Conservation (phyloP, 2,113 vertebrate genomes). For the Pogona vitticeps region DNA sequence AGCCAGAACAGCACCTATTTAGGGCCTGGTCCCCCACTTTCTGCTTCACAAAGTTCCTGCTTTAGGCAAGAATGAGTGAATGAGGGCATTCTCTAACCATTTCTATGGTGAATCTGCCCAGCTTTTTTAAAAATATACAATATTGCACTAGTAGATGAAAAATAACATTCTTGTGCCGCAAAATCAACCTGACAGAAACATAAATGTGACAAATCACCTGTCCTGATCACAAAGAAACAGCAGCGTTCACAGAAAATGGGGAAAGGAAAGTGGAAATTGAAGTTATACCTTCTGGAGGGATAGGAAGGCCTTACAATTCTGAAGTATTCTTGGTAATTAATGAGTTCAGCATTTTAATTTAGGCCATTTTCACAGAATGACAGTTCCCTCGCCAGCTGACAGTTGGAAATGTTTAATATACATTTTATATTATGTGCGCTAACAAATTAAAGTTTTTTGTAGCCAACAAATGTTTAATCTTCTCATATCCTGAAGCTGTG, state of each 20-base stretch:
- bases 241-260: conserved; percentile 36
- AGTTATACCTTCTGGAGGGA: neutral
- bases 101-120: conserved; percentile 21
- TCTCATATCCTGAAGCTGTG: conserved; percentile 20
- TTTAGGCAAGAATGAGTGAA: neutral
- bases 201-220: conserved; percentile 62
- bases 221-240: conserved; percentile 43
- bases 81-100: neutral
- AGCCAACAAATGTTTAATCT: neutral
- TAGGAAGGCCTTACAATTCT: neutral
- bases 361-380: conserved; percentile 41
- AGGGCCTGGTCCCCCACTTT: neutral
- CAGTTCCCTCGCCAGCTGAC: conserved; percentile 3
- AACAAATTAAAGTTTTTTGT: conserved; percentile 34
- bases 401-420: neutral
- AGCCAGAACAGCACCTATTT: neutral
- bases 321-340: conserved; percentile 33
- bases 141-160: conserved; percentile 75
- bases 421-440: neutral
- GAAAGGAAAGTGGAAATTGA: neutral
- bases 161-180: conserved; percentile 70
- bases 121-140: conserved; percentile 53
- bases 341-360: conserved; percentile 28
- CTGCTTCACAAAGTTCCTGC: neutral
- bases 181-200: conserved; percentile 62